Evolutionary conservation across 2,113 vertebrate genomes (phyloP).

Genomic region (Acrocephalus arundinaceus): DNA sequence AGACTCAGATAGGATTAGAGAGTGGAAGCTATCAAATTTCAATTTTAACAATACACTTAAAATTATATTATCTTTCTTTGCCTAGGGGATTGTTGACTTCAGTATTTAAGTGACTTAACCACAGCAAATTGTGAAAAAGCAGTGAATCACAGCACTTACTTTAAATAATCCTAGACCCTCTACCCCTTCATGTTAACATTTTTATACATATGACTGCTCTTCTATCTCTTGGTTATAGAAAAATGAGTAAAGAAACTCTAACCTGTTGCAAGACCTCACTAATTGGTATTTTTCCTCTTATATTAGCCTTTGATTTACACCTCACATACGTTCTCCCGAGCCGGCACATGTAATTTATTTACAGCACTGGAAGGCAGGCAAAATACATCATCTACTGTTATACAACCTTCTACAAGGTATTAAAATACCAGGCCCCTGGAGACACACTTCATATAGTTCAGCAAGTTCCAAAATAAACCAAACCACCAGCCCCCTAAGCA

Average conservation of each 20-base stretch:
- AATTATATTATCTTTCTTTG: conserved; percentile 67
- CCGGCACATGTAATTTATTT: conserved; percentile 80
- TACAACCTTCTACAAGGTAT: conserved; percentile 78
- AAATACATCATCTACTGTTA: conserved; percentile 82
- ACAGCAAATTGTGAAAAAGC: conserved; percentile 72
- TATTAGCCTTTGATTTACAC: conserved; percentile 74
- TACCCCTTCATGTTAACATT: not conserved
- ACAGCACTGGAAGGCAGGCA: conserved; percentile 74
- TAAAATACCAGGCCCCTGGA: conserved; percentile 78
- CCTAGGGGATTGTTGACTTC: conserved; percentile 50
- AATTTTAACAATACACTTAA: conserved; percentile 64
- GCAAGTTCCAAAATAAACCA: conserved; percentile 81
- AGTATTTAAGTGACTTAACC: conserved; percentile 73
- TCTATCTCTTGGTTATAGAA: not conserved
- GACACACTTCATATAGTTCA: conserved; percentile 78
- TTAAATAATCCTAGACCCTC: conserved; percentile 57
- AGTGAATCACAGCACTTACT: conserved; percentile 76
- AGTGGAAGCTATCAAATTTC: conserved; percentile 58
- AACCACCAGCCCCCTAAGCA: conserved; percentile 70
- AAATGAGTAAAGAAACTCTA: not conserved
- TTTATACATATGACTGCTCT: not conserved
- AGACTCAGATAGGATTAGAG: conserved; percentile 53
- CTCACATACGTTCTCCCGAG: conserved; percentile 55
- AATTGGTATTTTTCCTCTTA: not conserved
- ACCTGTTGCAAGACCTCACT: not conserved